Percentiles rank a stretch among this genome's conserved stretches.
These are phyloP conservation scores for Myotis lucifugus DNA, from an alignment of 2,113 vertebrate species.

Conservation along the genomic window DNA sequence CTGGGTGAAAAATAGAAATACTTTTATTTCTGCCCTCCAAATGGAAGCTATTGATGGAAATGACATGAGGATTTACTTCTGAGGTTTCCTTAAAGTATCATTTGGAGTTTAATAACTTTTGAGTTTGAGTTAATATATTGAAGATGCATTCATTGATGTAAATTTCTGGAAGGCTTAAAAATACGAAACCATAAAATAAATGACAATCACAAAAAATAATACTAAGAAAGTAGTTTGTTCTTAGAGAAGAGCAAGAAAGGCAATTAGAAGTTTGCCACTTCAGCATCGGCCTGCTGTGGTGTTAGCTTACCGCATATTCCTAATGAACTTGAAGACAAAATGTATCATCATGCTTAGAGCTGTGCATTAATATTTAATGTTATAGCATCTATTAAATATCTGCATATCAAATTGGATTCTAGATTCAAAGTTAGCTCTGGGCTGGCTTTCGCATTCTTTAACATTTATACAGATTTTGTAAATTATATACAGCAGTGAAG, in stretches of 20 bases:
- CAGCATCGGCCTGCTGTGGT: not conserved
- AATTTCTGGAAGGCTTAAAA: slow-evolving; percentile 37
- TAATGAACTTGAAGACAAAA: slow-evolving; percentile 51
- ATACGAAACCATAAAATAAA: not conserved
- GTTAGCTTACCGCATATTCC: not conserved
- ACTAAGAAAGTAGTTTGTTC: not conserved
- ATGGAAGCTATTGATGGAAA: not conserved
- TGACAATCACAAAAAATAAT: not conserved
- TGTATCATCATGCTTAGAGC: slow-evolving; percentile 12
- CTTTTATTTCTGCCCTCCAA: not conserved
- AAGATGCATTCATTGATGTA: not conserved
- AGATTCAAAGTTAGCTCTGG: not conserved
- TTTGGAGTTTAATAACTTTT: not conserved
- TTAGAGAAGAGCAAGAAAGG: not conserved
- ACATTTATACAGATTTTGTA: not conserved
- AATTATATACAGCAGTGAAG: not conserved
- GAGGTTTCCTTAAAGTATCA: not conserved
- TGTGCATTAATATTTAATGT: slow-evolving; percentile 21
- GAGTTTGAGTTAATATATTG: not conserved
- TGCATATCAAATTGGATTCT: not conserved
- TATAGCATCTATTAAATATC: slow-evolving; percentile 49
- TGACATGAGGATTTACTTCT: slow-evolving; percentile 45
- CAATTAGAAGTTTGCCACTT: not conserved
- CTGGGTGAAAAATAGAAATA: slow-evolving; percentile 35
- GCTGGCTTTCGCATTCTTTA: slow-evolving; percentile 39